Conservation (phyloP, 2,888 invertebrate species). For the Rosalia funebris region DNA sequence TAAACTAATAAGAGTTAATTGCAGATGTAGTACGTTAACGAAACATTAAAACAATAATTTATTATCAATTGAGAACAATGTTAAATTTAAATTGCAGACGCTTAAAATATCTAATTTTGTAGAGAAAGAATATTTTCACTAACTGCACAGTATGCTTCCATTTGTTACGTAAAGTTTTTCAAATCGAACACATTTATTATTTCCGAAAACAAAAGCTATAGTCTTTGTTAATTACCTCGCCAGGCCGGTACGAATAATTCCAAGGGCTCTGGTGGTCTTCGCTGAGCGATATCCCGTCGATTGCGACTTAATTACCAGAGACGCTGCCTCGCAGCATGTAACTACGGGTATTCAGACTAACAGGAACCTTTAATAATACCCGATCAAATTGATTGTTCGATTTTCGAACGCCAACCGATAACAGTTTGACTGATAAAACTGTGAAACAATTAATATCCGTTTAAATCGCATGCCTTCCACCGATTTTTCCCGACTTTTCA, state of each 20-base stretch:
- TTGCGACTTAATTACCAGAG: conserved; percentile 23
- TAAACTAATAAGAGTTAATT: too few relatives aligned
- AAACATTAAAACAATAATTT: too few relatives aligned
- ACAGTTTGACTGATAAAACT: conserved; percentile 46
- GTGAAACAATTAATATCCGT: conserved; percentile 53
- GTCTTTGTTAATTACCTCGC: conserved; percentile 4
- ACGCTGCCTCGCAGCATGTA: conserved; percentile 19
- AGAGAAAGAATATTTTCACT: too few relatives aligned
- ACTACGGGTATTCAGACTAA: conserved; percentile 14
- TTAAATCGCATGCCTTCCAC: conserved; percentile 35
- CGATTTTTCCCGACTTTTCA: conserved; percentile 31
- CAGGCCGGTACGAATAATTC: conserved; percentile 5
- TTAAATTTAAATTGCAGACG: too few relatives aligned
- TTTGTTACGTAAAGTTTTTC: too few relatives aligned
- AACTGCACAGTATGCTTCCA: too few relatives aligned
- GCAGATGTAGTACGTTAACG: too few relatives aligned
- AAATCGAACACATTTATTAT: too few relatives aligned
- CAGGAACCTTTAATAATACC: conserved; percentile 39
- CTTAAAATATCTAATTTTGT: too few relatives aligned
- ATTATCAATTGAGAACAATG: too few relatives aligned
- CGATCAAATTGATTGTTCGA: conserved; percentile 53
- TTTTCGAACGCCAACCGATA: conserved; percentile 35
- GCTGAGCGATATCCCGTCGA: conserved; percentile 12
- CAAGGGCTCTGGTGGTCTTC: conserved; percentile 1
- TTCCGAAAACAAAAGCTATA: neutral